A percentile compares a stretch with the other conserved stretches of the same genome.
These are phyloP conservation scores for Endotricha flammealis DNA, from an alignment of 2,888 invertebrate genomes.

Conservation along the genomic window DNA sequence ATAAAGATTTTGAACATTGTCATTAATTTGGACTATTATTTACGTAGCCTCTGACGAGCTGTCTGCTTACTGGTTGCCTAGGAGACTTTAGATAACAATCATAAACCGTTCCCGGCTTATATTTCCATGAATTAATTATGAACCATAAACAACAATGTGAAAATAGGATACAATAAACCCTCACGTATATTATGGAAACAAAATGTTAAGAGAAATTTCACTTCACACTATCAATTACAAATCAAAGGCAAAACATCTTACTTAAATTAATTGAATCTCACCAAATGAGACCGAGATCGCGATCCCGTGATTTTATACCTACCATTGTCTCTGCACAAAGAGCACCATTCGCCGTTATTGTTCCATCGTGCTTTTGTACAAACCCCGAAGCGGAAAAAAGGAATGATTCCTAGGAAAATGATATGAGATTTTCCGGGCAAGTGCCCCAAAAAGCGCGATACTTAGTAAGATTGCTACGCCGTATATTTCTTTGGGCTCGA, in stretches of 20 bases:
- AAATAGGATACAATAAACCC: not conserved
- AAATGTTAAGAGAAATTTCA: slow-evolving; percentile 24
- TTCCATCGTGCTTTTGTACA: slow-evolving; percentile 42
- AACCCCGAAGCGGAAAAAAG: slow-evolving; percentile 27
- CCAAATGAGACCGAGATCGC: slow-evolving; percentile 31
- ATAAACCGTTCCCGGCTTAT: not conserved
- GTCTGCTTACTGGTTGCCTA: no score
- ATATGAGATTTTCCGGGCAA: slow-evolving; percentile 48
- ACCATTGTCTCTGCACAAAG: slow-evolving; percentile 51
- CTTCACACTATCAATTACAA: slow-evolving; percentile 33
- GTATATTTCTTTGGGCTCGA: slow-evolving; percentile 48
- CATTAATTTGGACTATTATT: no score
- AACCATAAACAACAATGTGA: not conserved
- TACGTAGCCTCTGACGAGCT: no score
- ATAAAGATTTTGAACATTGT: no score
- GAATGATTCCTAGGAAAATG: slow-evolving; percentile 46
- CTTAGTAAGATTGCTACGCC: slow-evolving; percentile 51
- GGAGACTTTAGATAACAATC: no score
- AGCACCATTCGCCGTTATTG: slow-evolving; percentile 42
- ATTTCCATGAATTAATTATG: not conserved
- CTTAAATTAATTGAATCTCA: slow-evolving; percentile 50
- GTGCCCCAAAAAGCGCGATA: slow-evolving; percentile 38
- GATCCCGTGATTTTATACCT: slow-evolving; percentile 33
- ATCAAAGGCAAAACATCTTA: slow-evolving; percentile 26
- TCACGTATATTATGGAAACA: not conserved